A percentile compares a stretch with the other conserved stretches of the same genome.
These are phyloP conservation scores for Palythoa caribaeorum DNA, from an alignment of 92 coral and sea anemone genomes.

Conservation along the genomic window DNA sequence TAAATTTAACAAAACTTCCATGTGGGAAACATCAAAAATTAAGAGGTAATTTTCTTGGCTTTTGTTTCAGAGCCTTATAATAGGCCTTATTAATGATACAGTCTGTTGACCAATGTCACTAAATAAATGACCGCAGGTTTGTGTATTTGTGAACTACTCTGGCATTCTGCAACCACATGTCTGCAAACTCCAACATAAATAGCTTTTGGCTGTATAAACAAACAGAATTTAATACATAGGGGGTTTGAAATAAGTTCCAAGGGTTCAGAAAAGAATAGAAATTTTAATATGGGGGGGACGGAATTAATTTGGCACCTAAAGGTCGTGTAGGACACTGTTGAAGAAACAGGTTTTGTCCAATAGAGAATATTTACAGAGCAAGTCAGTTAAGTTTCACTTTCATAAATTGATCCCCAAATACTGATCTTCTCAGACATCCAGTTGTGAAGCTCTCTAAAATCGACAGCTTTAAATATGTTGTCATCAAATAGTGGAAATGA, in stretches of 20 bases:
- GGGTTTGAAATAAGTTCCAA: background rate
- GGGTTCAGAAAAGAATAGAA: background rate
- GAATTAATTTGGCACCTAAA: background rate
- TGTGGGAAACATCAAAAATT: too few relatives aligned
- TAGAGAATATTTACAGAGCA: background rate
- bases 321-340: background rate
- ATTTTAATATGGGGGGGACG: background rate
- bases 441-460: slow-evolving; percentile 39
- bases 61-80: too few relatives aligned
- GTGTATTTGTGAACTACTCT: too few relatives aligned
- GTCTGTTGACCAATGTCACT: too few relatives aligned
- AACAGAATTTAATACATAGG: background rate
- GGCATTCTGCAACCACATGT: too few relatives aligned
- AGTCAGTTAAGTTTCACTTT: background rate
- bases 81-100: too few relatives aligned
- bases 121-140: too few relatives aligned
- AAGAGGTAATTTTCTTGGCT: too few relatives aligned
- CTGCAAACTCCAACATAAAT: too few relatives aligned
- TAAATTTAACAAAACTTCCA: too few relatives aligned
- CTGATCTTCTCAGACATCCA: slow-evolving; percentile 36
- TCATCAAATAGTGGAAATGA: slow-evolving; percentile 36
- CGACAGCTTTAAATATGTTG: slow-evolving; percentile 20
- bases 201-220: too few relatives aligned
- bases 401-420: slow-evolving; percentile 48
- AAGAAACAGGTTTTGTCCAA: background rate